Percentiles rank a stretch among this genome's conserved stretches.
Evolutionary conservation across 2,888 invertebrate genomes (phyloP).

Genomic region (Apamea crenata): DNA sequence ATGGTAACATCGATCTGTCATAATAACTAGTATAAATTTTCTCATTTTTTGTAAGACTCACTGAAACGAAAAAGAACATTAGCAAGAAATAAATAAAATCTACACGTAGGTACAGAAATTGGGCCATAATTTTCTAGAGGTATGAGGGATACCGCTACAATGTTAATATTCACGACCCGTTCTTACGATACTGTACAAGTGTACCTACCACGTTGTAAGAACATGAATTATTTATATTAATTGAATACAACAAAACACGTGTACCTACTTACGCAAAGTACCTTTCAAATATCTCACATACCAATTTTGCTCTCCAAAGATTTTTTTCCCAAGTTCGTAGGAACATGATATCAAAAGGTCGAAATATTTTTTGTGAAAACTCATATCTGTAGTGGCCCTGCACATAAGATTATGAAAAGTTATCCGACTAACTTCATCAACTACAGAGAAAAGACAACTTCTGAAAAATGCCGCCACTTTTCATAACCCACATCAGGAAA

Average conservation of each 20-base stretch:
- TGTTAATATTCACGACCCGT: conserved; percentile 31
- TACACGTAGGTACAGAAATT: conserved; percentile 16
- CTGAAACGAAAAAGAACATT: neutral
- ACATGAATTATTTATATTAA: conserved; percentile 14
- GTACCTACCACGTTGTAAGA: conserved; percentile 4
- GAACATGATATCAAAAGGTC: neutral
- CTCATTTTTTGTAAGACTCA: neutral
- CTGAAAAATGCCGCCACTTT: neutral
- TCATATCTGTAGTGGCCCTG: neutral
- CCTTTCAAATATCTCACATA: neutral
- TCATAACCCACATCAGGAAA: neutral
- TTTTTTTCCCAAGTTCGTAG: neutral
- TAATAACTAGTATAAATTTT: neutral
- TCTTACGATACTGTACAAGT: neutral
- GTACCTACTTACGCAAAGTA: conserved; percentile 17
- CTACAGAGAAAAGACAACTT: neutral
- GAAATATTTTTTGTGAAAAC: neutral
- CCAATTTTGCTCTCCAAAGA: neutral
- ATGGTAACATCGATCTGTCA: neutral
- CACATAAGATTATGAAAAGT: neutral
- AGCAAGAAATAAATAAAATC: conserved; percentile 11
- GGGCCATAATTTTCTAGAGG: conserved; percentile 3
- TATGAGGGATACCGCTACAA: no score
- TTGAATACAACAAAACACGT: conserved; percentile 7
- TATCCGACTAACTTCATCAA: neutral